Conservation (phyloP, 1,140 invertebrate species). For the Condylostylus longicornis region DNA sequence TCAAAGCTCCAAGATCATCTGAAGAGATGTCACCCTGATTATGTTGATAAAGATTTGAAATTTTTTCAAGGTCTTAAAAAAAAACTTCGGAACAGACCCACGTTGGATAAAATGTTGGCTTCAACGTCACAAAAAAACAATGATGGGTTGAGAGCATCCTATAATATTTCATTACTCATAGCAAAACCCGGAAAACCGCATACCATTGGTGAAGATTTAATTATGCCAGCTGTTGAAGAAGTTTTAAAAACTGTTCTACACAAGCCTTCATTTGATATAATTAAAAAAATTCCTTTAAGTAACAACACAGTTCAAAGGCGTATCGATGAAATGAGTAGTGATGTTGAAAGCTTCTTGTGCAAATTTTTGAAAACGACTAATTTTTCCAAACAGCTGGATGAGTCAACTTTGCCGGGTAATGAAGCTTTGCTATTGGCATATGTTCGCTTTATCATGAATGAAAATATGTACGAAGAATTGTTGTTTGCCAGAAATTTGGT, state of each 20-base stretch:
- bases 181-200: slow-evolving; percentile 28
- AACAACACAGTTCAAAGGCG: slow-evolving; percentile 29
- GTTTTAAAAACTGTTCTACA: slow-evolving; percentile 23
- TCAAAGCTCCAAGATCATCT: too few relatives aligned
- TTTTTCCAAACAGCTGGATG: slow-evolving; percentile 27
- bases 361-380: slow-evolving; percentile 21
- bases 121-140: slow-evolving; percentile 18
- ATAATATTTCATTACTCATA: slow-evolving; percentile 30
- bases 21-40: too few relatives aligned
- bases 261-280: slow-evolving; percentile 22
- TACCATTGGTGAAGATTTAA: slow-evolving; percentile 27
- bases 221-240: slow-evolving; percentile 24
- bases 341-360: slow-evolving; percentile 27
- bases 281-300: slow-evolving; percentile 28
- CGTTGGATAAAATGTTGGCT: too few relatives aligned
- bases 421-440: too few relatives aligned
- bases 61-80: too few relatives aligned
- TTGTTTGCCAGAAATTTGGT: too few relatives aligned
- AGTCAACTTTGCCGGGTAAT: slow-evolving; percentile 32
- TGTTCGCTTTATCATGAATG: too few relatives aligned
- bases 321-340: slow-evolving; percentile 29
- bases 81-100: too few relatives aligned
- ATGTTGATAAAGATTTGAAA: too few relatives aligned
- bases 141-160: slow-evolving; percentile 28
- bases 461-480: too few relatives aligned